Base-by-base conservation (phyloP, 2,113 vertebrate species). In the Potamarius usumacintae region DNA sequence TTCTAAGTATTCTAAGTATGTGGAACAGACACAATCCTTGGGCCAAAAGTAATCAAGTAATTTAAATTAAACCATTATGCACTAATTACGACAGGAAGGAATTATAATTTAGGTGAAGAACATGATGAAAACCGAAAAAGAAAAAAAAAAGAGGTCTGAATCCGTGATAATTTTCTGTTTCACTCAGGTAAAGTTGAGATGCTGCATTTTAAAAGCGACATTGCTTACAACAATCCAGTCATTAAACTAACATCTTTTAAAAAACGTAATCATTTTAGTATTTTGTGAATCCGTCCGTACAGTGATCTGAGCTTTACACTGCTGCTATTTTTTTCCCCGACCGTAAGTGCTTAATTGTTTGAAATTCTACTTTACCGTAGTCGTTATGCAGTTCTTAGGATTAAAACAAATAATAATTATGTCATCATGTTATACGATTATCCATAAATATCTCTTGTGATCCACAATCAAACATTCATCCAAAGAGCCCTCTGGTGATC, bases 51-150 rank as follows among this genome's bases (percentile, higher is more conserved):
- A 53, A 57, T 53, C 20, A 69, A 14, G 76, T 57, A 57, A 78
- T 84, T 58, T 76, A 60, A 77, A 58, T 34, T 69, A 84, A 88
- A 88, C 52, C 82, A 84, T 84, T 84, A 84, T 42, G 22, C 1
- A 22, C 60, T 84, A 83, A 83, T 87, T 87, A 27, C 62, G 58
- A 83, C 58, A 62, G 27, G 34, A n/a, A 77, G 27, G 79, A 84
- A 58, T 81, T 30, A 69, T 34, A 14, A 69, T 69, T 71, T 30
- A n/a, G 30, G 85, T 0, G 22, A 86, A 78, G 18, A 27, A 7
- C 22, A n/a, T 50, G 85, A 30, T 81, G 6, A 53, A 62, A 12
- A 50, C 48, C 3, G 3, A 50, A 25, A 78, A 78, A 78, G 18
- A 55, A 8, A 5, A 15, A 25, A 30, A 4, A 57, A 27, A 25